Percentiles rank a stretch among this genome's conserved stretches.
These are phyloP conservation scores for Galago senegalensis DNA, from an alignment of 2,797 vertebrate species.

Conservation along the genomic window DNA sequence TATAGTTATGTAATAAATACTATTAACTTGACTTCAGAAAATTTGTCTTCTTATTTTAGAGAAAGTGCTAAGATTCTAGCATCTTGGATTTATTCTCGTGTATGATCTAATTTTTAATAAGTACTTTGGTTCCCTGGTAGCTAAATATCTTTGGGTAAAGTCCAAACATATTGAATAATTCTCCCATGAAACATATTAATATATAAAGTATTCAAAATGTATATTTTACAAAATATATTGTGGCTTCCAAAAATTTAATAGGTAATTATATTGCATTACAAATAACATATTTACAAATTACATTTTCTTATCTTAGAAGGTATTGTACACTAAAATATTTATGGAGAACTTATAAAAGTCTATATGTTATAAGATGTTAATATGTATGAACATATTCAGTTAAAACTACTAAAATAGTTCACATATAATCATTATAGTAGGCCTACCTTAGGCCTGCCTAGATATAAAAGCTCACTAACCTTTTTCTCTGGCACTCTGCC, in stretches of 20 bases:
- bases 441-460: background rate
- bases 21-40: background rate
- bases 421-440: background rate
- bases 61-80: background rate
- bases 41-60: background rate
- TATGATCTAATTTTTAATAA: conserved; percentile 4
- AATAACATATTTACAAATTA: background rate
- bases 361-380: background rate
- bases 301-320: background rate
- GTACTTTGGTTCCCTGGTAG: background rate
- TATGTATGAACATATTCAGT: background rate
- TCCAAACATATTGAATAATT: background rate
- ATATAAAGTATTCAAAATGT: background rate
- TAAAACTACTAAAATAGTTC: background rate
- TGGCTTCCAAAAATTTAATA: background rate
- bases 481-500: background rate
- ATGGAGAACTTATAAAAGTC: background rate
- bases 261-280: background rate
- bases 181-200: background rate
- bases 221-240: background rate
- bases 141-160: no score
- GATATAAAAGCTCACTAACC: background rate
- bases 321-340: background rate
- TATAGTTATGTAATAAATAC: background rate
- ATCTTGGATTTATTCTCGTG: background rate